A percentile compares a stretch with the other conserved stretches of the same genome.
Conservation (phyloP, 2,797 vertebrate genomes). For the Propithecus deckenii region DNA sequence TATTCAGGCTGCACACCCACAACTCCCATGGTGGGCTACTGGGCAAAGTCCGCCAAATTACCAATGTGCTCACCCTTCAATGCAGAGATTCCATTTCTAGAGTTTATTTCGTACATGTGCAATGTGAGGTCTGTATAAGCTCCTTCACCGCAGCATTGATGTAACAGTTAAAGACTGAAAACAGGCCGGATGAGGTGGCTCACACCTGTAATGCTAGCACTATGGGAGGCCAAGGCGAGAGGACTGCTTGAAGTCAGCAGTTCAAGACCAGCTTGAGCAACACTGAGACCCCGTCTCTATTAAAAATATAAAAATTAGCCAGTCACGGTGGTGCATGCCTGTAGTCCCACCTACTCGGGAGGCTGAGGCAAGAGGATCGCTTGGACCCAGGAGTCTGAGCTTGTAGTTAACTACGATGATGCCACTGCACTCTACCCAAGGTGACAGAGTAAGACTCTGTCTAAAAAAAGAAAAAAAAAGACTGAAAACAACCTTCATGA, state of each 20-base stretch:
- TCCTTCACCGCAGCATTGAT: neutral
- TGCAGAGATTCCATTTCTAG: neutral
- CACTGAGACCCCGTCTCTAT: neutral
- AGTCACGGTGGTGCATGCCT: neutral
- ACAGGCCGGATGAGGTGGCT: neutral
- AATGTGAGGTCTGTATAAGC: neutral
- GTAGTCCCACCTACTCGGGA: neutral
- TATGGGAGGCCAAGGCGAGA: neutral
- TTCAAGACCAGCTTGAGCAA: neutral
- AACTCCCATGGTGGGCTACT: neutral
- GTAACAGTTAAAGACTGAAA: neutral
- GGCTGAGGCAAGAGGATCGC: neutral
- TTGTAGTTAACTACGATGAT: neutral
- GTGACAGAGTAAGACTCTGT: too few relatives aligned
- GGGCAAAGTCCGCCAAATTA: fast-evolving
- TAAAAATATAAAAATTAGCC: neutral
- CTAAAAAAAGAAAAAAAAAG: neutral
- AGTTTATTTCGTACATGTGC: neutral
- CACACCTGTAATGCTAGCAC: neutral
- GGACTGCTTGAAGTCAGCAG: neutral
- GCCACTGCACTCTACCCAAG: neutral
- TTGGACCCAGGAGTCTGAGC: too few relatives aligned
- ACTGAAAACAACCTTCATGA: neutral
- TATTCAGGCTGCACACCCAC: neutral
- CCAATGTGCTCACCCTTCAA: fast-evolving